Base-by-base conservation (phyloP, 1,140 invertebrate genomes). In the Bombus haemorrhoidalis region DNA sequence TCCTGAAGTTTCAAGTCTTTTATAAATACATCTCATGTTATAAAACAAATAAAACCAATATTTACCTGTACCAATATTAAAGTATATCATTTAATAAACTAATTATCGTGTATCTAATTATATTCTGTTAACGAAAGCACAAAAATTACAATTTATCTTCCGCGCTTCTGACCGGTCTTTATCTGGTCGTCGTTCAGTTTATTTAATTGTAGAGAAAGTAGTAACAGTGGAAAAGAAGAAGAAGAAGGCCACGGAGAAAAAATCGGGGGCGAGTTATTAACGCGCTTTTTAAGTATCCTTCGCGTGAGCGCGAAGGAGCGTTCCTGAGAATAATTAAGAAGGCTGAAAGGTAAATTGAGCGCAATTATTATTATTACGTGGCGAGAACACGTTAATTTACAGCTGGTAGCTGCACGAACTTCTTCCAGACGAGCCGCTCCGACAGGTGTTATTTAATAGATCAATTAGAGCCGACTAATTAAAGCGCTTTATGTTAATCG, bases 361-460 rank as follows among this genome's bases (percentile, higher is more conserved):
- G 18, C 41, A 53, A 75, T 83, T 83, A 75, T 74, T 41, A 43
- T 43, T 47, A 66, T 75, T 83, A 83, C 25, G 43, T 28, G 43
- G 47, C 57, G 59, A 34, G 81, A 75, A 83, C 39, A 41, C 81
- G 71, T 83, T 83, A 57, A 83, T 83, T 83, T 83, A 66, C 57
- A 74, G 72, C 25, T 53, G 81, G 41, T 62, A 66, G 34, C 47
- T 66, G 18, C 37, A 47, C 12, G 57, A 64, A 74, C 72, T 83
- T 83, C 59, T 66, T 82, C 39, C 32, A 66, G 72, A 47, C 81
- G 32, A 32, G 18, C 43, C 64, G 13, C 39, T 82, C 41, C 41
- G 72, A 82, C 59, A 83, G 72, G 81, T 83, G 72, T 83, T 75
- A 75, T 74, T 75, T 75, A 83, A 83, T 75, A 66, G 81, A 83